Evolutionary conservation across 2,888 invertebrate species (phyloP).

Genomic region (Cheilosia scutellata): DNA sequence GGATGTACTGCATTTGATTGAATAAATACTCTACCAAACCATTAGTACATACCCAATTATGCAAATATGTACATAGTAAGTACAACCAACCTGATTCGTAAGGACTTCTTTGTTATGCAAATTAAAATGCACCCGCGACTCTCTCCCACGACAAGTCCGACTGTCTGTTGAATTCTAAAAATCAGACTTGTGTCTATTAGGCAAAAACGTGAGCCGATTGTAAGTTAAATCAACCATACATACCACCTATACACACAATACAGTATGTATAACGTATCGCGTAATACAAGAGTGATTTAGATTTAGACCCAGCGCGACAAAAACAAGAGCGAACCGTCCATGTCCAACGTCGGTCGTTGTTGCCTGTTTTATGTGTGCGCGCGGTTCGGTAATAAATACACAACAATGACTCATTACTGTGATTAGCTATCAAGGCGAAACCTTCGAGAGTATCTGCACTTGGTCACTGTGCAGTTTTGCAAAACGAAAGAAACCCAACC

Average conservation of each 20-base stretch:
- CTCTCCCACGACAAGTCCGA: not conserved
- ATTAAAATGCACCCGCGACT: constrained; percentile 8
- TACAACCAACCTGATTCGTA: not conserved
- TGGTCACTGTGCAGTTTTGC: constrained; percentile 16
- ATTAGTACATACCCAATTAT: not conserved
- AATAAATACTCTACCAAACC: not conserved
- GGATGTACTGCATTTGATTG: constrained; percentile 1
- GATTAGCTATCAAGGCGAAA: constrained; percentile 66
- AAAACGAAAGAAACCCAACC: not conserved
- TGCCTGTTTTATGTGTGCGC: constrained; percentile 15
- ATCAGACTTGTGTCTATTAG: constrained; percentile 46
- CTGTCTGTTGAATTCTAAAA: not conserved
- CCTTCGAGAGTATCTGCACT: constrained; percentile 36
- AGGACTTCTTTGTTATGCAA: constrained; percentile 42
- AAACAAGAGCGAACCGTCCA: constrained; percentile 25
- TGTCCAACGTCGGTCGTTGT: not conserved
- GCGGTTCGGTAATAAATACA: constrained; percentile 50
- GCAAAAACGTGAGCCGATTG: constrained; percentile 45
- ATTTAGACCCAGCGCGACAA: constrained; percentile 27
- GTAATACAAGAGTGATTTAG: constrained; percentile 43
- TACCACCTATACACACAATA: not conserved
- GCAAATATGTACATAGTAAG: not conserved
- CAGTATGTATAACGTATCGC: constrained; percentile 49
- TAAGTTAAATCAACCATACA: constrained; percentile 12
- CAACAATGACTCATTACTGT: constrained; percentile 61